Evolutionary conservation across 2,888 invertebrate genomes (phyloP), one percentile per base, ranked within the genome.

Genomic region (Brachyptera risi): DNA sequence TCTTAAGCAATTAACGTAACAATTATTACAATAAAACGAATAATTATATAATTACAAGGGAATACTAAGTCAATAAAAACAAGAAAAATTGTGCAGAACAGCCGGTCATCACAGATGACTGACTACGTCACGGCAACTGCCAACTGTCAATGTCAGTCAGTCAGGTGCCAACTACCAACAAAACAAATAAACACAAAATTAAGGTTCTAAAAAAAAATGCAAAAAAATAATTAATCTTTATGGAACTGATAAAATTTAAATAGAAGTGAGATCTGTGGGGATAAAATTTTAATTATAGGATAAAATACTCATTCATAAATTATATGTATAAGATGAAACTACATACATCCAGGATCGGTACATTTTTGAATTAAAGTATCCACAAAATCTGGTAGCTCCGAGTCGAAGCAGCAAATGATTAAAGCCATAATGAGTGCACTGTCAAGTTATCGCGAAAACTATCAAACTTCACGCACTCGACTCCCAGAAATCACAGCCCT

Each of bases 271-370:
- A 31, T 31, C 31, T 11, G 31, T 31, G 11, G 31, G 11, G 11
- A 31, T 7, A 40, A 40, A 40, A 9, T 11, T 40, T 40, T 11
- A 40, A 9, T n/a, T 7, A 11, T 40, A 15, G n/a, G 4, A 40
- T 15, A 40, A 40, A 40, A 4, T 40, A n/a, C 15, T n/a, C 7
- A 3, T 4, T 40, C 7, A 31, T 3, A 40, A 40, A 9, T 11
- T 40, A n/a, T 40, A 9, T n/a, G n/a, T 40, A 40, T 7, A 7
- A 40, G 40, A n/a, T 40, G 15, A 35, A 15, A 44, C n/a, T 59
- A 89, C 90, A 90, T 79, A 90, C 90, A 90, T 71, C 87, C 84
- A 61, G 89, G 86, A 76, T 89, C 88, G 49, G 90, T 87, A 73
- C 90, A 90, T 78, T 90, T 90, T 75, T 87, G 85, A 42, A 86